These are phyloP conservation scores for Chironomus striatipennis DNA, from an alignment of 1,140 invertebrate genomes.

Conservation along the genomic window DNA sequence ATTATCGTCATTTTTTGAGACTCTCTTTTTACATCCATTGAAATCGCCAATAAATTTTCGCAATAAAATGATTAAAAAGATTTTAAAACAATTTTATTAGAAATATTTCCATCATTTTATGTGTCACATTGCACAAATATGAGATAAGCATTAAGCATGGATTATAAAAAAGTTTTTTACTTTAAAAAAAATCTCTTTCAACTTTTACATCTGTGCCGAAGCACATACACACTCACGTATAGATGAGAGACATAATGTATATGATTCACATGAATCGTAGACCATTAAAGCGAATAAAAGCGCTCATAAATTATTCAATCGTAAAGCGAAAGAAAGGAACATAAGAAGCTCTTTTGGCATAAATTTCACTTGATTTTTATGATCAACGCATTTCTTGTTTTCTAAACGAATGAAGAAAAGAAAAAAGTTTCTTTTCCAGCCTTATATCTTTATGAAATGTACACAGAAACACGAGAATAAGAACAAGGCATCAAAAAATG, in stretches of 20 bases:
- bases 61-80: too few species aligned
- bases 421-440: neutral
- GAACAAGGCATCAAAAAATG: too few species aligned
- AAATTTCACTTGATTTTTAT: neutral
- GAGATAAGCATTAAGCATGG: neutral
- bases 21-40: too few species aligned
- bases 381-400: neutral
- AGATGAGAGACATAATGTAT: neutral
- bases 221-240: neutral
- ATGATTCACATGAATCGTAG: neutral
- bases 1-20: too few species aligned
- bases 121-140: neutral
- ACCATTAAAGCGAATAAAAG: neutral
- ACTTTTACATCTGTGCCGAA: neutral
- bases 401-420: neutral
- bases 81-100: too few species aligned
- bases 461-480: too few species aligned
- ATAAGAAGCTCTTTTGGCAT: neutral
- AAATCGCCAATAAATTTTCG: too few species aligned
- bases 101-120: neutral
- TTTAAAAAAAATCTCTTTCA: neutral
- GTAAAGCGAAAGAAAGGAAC: neutral
- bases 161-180: neutral
- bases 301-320: neutral
- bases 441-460: neutral